Evolutionary conservation across 1,140 invertebrate species (phyloP), one percentile per base, ranked within the genome.

Genomic region (Drosophila melanica): DNA sequence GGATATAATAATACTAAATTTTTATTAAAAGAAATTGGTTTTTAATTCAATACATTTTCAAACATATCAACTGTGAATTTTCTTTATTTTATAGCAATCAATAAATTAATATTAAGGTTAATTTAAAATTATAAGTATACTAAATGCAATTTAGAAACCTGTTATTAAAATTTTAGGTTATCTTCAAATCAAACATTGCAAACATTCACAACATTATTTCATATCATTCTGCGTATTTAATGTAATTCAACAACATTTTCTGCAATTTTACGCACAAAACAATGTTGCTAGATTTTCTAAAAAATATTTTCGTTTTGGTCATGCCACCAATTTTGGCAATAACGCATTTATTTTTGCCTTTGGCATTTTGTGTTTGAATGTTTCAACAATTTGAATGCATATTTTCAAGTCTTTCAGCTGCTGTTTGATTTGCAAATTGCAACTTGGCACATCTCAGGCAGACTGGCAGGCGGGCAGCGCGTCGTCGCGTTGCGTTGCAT

Each of bases 401-500:
- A 63, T 58, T 23, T 27, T 37, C 9, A 9, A 44, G 37, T 66
- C 14, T 48, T 20, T 41, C 48, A 42, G 50, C 35, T 74, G 57
- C 20, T 69, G 69, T 81, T 82, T 79, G 75, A 82, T 71, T 75
- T 71, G 67, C 62, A 71, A 79, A 62, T 78, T 70, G 58, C 55
- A 60, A 51, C 45, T 57, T 59, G 54, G n/a, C 65, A 50, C 55
- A 67, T 59, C 65, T 60, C 30, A 16, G 48, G 16, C 23, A 35
- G 33, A 16, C 45, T 12, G 48, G 16, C 23, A 35, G 33, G 20
- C 45, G 14, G 27, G 7, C 27, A 50, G 54, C 54, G 41, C 44
- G 54, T 9, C 39, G 54, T 51, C 44, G 60, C 60, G 44, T 55
- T 23, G n/a, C 39, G 44, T 59, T 44, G 54, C 54, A 59, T 33